These are phyloP conservation scores for Hassar affinis DNA, from an alignment of 2,113 vertebrate species.

Conservation along the genomic window DNA sequence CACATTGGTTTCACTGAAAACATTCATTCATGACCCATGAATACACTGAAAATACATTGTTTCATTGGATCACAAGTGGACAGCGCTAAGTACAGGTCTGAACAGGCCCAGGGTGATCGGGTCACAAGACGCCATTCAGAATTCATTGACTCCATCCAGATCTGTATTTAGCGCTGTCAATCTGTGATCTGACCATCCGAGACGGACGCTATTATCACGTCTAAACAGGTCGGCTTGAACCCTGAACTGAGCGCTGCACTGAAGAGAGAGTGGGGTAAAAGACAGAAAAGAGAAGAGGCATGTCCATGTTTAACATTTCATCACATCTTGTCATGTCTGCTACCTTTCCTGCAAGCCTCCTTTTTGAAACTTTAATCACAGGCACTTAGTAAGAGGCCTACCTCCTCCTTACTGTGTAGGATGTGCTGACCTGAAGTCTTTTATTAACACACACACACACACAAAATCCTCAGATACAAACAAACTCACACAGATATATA, in stretches of 20 bases:
- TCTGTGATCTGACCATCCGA: neutral
- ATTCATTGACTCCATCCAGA: neutral
- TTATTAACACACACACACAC: conserved; percentile 42
- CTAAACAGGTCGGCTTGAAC: conserved; percentile 4
- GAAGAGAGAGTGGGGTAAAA: neutral
- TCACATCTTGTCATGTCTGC: neutral
- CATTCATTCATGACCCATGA: neutral
- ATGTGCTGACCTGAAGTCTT: conserved; percentile 33
- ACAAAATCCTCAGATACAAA: conserved; percentile 34
- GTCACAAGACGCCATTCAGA: neutral
- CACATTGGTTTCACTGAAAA: neutral
- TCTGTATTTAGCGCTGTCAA: neutral
- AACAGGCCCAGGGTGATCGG: neutral
- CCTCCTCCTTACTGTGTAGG: conserved; percentile 43
- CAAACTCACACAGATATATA: conserved; percentile 30
- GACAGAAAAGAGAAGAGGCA: neutral
- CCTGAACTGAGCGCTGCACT: neutral
- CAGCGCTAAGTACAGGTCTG: neutral
- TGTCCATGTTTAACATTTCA: neutral
- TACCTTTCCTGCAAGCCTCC: neutral
- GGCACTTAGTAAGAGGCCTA: conserved; percentile 41
- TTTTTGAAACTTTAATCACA: conserved; percentile 52
- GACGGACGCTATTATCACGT: conserved; percentile 6
- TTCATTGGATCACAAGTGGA: neutral
- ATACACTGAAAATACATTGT: neutral